Evolutionary conservation across 2,113 vertebrate species (phyloP), one percentile per base, ranked within the genome.

Genomic region (Anas platyrhynchos): DNA sequence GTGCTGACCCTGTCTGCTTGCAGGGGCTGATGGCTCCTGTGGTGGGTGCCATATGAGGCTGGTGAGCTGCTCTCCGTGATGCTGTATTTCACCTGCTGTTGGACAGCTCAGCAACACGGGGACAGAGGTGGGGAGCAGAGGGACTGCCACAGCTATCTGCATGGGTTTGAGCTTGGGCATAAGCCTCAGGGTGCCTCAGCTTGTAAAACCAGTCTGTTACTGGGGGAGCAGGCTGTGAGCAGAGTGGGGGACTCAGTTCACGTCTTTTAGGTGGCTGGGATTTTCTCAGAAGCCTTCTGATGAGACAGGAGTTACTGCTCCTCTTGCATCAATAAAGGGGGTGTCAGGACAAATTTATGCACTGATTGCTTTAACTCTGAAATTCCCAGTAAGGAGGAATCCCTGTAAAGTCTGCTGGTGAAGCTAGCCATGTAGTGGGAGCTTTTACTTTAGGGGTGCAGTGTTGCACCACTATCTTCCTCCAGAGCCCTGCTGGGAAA

Each of bases 101-200:
- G 75, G 74, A 2, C 25, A 12, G 17, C 15, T 1, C 16, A 27
- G 38, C 31, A 36, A 13, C 3, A 2, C 8, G 1, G 55, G 48
- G 43, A 6, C 3, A 2, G 20, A 48, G 46, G 46, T 48, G 10
- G 46, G 61, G 12, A 83, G 52, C 18, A 13, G 23, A 46, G 58
- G 10, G 25, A 0, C 18, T 9, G 18, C 32, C 17, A 9, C 50
- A 13, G 5, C 26, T 22, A 7, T 20, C 26, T 65, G 11, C 0
- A 0, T 9, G 55, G 17, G 52, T 84, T 75, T 50, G 62, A 44
- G 32, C 18, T 22, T 10, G 26, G 44, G 26, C 4, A 1, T 58
- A 27, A 27, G 78, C 7, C 48, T 76, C 4, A 0, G 68, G 59
- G 36, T 22, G 23, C 21, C 71, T 31, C 31, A 22, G 61, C 27